These are phyloP conservation scores for Cephus pulcher DNA, from an alignment of 2,888 invertebrate species.

Conservation along the genomic window DNA sequence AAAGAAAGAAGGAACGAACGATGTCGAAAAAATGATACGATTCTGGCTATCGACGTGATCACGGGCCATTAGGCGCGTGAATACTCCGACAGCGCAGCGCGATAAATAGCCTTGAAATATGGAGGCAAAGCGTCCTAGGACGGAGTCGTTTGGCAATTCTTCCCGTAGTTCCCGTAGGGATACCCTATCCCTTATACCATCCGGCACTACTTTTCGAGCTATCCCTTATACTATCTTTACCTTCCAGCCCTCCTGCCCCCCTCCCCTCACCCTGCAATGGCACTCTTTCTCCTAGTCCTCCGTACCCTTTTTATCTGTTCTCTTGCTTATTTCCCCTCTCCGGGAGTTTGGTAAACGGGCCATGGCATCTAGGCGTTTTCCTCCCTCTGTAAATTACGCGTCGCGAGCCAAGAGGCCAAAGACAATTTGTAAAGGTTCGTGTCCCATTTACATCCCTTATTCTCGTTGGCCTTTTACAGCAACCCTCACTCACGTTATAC, in stretches of 20 bases:
- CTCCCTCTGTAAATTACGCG: slow-evolving; percentile 23
- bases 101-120: slow-evolving; percentile 45
- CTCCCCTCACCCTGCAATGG: too few relatives aligned
- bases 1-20: slow-evolving; percentile 29
- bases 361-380: neutral
- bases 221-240: slow-evolving; percentile 8
- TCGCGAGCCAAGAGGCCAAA: slow-evolving; percentile 21
- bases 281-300: too few relatives aligned
- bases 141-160: slow-evolving; percentile 37
- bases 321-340: too few relatives aligned
- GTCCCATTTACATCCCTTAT: slow-evolving; percentile 19
- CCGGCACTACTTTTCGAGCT: neutral
- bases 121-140: slow-evolving; percentile 13
- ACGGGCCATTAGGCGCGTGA: slow-evolving; percentile 47
- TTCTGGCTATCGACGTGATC: slow-evolving; percentile 44
- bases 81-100: slow-evolving; percentile 28
- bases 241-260: neutral
- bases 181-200: slow-evolving; percentile 12
- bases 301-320: too few relatives aligned
- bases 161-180: slow-evolving; percentile 14
- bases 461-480: neutral
- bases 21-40: slow-evolving; percentile 25
- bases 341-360: too few relatives aligned
- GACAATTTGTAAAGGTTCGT: slow-evolving; percentile 25
- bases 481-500: neutral